A percentile compares a stretch with the other conserved stretches of the same genome.
These are phyloP conservation scores for Dasypus novemcinctus DNA, from an alignment of 2,113 vertebrate genomes.

Conservation along the genomic window DNA sequence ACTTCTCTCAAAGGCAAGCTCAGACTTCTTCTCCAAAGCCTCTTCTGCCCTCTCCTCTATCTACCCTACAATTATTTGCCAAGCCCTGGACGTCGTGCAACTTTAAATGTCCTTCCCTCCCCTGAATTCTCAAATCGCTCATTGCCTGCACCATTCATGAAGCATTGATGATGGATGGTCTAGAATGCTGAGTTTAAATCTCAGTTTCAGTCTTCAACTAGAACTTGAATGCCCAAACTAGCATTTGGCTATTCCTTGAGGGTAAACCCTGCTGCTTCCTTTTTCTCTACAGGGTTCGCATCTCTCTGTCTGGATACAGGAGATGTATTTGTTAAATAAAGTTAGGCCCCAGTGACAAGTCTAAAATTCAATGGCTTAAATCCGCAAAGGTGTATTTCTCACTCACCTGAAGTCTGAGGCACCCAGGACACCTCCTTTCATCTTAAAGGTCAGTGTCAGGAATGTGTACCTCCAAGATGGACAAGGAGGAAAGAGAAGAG, in stretches of 20 bases:
- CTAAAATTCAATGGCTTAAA: background rate
- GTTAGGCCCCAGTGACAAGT: background rate
- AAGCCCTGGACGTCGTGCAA: background rate
- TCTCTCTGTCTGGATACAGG: background rate
- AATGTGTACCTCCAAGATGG: background rate
- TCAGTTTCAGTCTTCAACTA: background rate
- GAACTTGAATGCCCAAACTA: background rate
- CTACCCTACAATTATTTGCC: background rate
- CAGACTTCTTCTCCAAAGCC: background rate
- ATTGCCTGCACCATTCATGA: background rate
- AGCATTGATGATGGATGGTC: background rate
- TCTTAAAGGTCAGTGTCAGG: background rate
- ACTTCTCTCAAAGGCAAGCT: slow-evolving; percentile 1
- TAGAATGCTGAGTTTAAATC: background rate
- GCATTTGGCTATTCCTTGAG: background rate
- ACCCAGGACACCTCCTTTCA: background rate
- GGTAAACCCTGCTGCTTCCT: background rate
- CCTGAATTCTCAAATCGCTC: background rate
- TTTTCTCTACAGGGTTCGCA: background rate
- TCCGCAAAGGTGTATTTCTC: background rate
- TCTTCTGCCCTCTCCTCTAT: background rate
- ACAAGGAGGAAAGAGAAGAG: background rate
- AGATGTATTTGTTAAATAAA: background rate
- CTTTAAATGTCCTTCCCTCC: background rate
- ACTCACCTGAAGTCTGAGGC: background rate